A percentile compares a stretch with the other conserved stretches of the same genome.
Evolutionary conservation across 1,140 invertebrate genomes (phyloP).

Genomic region (Drosophila littoralis): DNA sequence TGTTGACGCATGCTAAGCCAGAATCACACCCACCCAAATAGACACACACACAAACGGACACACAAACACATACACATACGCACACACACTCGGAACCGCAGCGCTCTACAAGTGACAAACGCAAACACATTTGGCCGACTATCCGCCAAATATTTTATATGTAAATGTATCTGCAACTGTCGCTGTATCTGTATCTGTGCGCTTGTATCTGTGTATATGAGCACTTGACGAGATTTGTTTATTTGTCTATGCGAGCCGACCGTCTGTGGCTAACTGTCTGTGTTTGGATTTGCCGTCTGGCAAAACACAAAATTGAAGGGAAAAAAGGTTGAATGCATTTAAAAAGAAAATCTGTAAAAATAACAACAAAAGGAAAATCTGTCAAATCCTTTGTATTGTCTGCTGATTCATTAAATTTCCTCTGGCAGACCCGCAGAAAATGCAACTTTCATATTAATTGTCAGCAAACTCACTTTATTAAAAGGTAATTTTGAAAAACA

Average conservation of each 20-base stretch:
- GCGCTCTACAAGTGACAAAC: slow-evolving; percentile 75
- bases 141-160: slow-evolving; percentile 58
- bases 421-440: slow-evolving; percentile 49
- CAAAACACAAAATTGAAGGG: slow-evolving; percentile 41
- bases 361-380: slow-evolving; percentile 63
- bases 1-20: slow-evolving; percentile 76
- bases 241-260: slow-evolving; percentile 75
- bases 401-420: slow-evolving; percentile 20
- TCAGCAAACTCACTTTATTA: not conserved
- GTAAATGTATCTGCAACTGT: slow-evolving; percentile 30
- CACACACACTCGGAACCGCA: slow-evolving; percentile 44
- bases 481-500: too few relatives aligned
- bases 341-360: slow-evolving; percentile 62
- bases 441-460: slow-evolving; percentile 47
- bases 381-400: slow-evolving; percentile 55
- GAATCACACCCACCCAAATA: slow-evolving; percentile 37
- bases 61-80: slow-evolving; percentile 32
- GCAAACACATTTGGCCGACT: slow-evolving; percentile 75
- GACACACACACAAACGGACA: slow-evolving; percentile 6
- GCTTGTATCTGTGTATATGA: slow-evolving; percentile 29
- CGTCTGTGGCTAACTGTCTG: slow-evolving; percentile 68
- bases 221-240: slow-evolving; percentile 81
- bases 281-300: slow-evolving; percentile 78
- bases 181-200: not conserved
- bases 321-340: slow-evolving; percentile 37